phyloP scores from a whole-genome alignment of 1,140 invertebrate genomes.

The Caenorhabditis briggsae region DNA sequence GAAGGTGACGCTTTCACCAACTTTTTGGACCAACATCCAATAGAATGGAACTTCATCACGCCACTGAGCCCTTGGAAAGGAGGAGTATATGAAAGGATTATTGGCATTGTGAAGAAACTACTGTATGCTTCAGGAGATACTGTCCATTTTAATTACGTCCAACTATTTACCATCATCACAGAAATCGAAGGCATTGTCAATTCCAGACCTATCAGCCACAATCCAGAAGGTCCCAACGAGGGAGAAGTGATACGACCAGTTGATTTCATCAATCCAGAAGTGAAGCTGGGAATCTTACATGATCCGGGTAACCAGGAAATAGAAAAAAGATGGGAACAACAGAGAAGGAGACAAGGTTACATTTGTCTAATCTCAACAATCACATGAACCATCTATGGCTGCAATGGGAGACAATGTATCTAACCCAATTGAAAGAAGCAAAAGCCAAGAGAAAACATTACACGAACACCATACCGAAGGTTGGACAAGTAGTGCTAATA shows the following conservation, averaged over 20 bases:
- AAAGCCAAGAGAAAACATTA: neutral
- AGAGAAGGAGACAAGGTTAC: neutral
- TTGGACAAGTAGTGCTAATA: neutral
- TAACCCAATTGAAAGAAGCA: neutral
- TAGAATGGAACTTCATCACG: neutral
- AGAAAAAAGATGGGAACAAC: neutral
- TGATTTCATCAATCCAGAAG: neutral
- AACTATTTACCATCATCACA: neutral
- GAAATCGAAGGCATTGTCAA: too few relatives aligned
- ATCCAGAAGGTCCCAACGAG: too few relatives aligned
- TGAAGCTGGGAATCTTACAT: neutral
- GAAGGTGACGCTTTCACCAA: neutral
- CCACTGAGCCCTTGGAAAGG: neutral
- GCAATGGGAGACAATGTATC: neutral
- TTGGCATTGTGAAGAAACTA: neutral
- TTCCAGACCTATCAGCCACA: too few relatives aligned
- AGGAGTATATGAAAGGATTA: neutral
- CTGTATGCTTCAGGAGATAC: neutral
- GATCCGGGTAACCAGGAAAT: neutral
- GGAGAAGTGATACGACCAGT: neutral
- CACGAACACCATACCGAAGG: neutral
- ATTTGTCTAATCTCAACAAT: neutral
- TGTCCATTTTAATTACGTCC: neutral
- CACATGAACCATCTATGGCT: neutral
- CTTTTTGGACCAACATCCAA: constrained; percentile 3